Conservation (phyloP, 2,797 vertebrate genomes). For the Psittacula derbiana region DNA sequence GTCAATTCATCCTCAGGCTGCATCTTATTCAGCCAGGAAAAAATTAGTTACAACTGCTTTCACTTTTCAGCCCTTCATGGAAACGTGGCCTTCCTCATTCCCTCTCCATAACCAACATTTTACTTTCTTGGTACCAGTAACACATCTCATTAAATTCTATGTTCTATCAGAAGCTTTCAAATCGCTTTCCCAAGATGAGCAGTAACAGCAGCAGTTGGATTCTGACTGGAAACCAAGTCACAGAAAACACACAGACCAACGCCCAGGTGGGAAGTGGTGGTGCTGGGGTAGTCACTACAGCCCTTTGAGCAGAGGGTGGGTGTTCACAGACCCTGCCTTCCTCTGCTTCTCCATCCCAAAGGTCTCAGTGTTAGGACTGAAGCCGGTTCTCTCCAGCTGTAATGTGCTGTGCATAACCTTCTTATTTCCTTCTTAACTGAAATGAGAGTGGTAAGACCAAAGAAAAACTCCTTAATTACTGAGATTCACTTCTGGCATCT, state of each 20-base stretch:
- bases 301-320: neutral
- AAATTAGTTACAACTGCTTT: neutral
- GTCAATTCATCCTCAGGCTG: neutral
- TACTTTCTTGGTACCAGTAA: neutral
- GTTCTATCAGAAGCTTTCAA: neutral
- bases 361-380: neutral
- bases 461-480: neutral
- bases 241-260: neutral
- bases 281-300: accelerated
- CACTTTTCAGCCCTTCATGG: neutral
- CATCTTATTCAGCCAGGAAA: neutral
- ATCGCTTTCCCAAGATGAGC: neutral
- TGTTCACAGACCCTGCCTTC: neutral
- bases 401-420: neutral
- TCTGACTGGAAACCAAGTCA: neutral
- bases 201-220: neutral
- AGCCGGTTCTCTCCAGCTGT: neutral
- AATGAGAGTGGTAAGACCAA: neutral
- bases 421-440: neutral
- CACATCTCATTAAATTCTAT: neutral
- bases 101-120: neutral
- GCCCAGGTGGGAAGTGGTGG: neutral
- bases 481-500: neutral
- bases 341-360: neutral
- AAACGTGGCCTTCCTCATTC: neutral